Evolutionary conservation across 1,140 invertebrate species (phyloP).

Genomic region (Danaus melanippus): DNA sequence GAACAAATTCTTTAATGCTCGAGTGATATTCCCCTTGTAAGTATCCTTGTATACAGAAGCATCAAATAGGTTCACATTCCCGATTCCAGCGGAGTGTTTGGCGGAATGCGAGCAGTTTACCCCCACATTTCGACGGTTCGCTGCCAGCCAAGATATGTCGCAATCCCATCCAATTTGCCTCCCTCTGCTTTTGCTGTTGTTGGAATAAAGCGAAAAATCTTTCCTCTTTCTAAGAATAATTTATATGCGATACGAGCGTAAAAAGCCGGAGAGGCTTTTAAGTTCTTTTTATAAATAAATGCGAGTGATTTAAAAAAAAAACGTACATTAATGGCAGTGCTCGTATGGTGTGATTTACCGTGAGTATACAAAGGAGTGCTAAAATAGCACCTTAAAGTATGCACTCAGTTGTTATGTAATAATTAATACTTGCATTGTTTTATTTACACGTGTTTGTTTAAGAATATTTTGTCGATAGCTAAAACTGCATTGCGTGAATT

Average conservation of each 20-base stretch:
- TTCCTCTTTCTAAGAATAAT: constrained; percentile 51
- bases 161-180: constrained; percentile 67
- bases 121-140: constrained; percentile 53
- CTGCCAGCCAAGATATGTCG: constrained; percentile 60
- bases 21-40: constrained; percentile 21
- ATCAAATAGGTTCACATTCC: constrained; percentile 41
- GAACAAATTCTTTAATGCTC: constrained; percentile 14
- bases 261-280: no score
- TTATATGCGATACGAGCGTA: constrained; percentile 27
- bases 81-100: constrained; percentile 36
- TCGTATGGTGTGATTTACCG: no score
- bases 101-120: constrained; percentile 53
- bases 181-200: constrained; percentile 45
- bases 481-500: no score
- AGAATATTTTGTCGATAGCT: no score
- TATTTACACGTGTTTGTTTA: no score
- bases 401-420: no score
- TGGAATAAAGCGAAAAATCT: constrained; percentile 63
- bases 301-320: no score
- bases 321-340: no score
- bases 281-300: no score
- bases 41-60: constrained; percentile 32
- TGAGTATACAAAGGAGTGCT: no score
- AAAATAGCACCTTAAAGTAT: no score
- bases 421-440: no score